Conservation (phyloP, 2,797 vertebrate species). For the Manis crassicaudata region DNA sequence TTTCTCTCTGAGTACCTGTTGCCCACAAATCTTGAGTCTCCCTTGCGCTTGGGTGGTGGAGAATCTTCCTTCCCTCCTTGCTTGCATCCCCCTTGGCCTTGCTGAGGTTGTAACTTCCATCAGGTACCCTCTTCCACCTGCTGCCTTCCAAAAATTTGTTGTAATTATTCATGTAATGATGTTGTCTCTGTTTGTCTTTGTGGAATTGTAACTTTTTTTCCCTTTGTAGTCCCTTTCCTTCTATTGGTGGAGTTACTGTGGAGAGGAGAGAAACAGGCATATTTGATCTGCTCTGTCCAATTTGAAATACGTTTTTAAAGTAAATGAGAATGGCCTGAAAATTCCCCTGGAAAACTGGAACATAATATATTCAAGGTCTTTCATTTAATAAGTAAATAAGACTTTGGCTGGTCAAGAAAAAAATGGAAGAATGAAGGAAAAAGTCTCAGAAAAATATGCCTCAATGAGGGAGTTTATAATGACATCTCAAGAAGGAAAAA, state of each 20-base stretch:
- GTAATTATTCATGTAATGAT: background rate
- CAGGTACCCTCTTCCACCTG: background rate
- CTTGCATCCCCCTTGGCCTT: background rate
- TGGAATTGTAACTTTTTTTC: background rate
- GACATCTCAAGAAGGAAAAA: background rate
- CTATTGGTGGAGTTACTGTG: background rate
- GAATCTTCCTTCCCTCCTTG: background rate
- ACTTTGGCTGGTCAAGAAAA: background rate
- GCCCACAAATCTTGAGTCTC: background rate
- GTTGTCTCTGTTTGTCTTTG: background rate
- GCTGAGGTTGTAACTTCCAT: background rate
- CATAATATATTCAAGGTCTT: background rate
- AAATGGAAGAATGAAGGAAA: background rate
- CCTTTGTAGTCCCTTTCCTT: background rate
- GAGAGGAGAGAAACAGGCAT: background rate
- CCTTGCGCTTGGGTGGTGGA: too few species aligned
- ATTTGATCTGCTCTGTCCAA: background rate
- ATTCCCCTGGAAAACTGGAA: constrained; percentile 22
- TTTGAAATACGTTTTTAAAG: background rate
- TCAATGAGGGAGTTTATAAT: background rate
- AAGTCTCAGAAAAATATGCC: background rate
- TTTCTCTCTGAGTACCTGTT: background rate
- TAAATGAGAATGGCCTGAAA: background rate
- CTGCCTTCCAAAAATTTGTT: background rate
- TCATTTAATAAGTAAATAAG: background rate